Evolutionary conservation across 2,113 vertebrate species (phyloP).

Genomic region (Sorex fumeus): DNA sequence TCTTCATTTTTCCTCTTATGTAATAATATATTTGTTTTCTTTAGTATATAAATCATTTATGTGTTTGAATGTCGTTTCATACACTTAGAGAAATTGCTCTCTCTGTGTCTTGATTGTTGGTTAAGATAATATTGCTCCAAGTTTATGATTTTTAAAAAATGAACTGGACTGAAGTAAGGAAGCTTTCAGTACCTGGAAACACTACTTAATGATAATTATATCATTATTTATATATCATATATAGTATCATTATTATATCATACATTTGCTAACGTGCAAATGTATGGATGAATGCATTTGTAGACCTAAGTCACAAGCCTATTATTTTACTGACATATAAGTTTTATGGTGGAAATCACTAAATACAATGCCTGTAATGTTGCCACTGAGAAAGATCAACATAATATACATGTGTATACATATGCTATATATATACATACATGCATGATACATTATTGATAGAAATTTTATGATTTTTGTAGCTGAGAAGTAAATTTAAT

Average conservation of each 20-base stretch:
- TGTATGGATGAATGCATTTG: background rate
- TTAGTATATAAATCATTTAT: constrained; percentile 63
- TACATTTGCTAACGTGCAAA: too few species aligned
- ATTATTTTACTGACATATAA: background rate
- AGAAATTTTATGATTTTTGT: background rate
- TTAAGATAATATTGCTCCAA: background rate
- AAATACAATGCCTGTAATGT: background rate
- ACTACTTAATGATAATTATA: background rate
- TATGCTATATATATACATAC: too few species aligned
- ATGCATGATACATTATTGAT: background rate
- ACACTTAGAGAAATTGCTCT: constrained; percentile 54
- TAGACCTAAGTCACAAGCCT: background rate
- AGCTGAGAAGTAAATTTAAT: too few species aligned
- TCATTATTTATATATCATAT: too few species aligned
- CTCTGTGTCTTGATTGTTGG: background rate
- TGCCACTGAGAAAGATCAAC: background rate
- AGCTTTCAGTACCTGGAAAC: background rate
- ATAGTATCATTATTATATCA: too few species aligned
- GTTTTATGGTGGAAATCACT: background rate
- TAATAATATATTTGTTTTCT: constrained; percentile 32
- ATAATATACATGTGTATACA: too few species aligned
- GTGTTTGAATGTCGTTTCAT: constrained; percentile 56
- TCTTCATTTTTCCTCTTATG: constrained; percentile 60
- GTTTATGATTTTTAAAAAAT: constrained; percentile 60
- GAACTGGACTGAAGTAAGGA: constrained; percentile 4